Percentiles rank a stretch among this genome's conserved stretches.
Conservation (phyloP, 2,888 invertebrate species). For the Macrophya alboannulata region DNA sequence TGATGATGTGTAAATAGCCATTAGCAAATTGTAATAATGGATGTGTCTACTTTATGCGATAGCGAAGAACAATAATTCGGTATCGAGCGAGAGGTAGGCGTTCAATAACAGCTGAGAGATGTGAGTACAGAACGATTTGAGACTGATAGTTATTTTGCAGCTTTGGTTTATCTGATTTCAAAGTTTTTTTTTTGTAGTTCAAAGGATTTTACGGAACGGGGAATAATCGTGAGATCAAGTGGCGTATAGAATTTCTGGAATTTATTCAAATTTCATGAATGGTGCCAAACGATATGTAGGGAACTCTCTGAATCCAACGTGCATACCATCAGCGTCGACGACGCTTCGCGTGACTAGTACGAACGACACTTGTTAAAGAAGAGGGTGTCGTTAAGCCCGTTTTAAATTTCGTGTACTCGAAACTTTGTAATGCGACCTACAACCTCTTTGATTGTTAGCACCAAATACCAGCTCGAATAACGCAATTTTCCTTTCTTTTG, state of each 20-base stretch:
- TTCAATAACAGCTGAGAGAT: neutral
- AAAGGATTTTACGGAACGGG: neutral
- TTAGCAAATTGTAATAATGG: neutral
- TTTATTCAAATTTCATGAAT: neutral
- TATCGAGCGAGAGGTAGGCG: neutral
- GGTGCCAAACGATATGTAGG: neutral
- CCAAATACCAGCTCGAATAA: neutral
- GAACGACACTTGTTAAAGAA: slow-evolving; percentile 39
- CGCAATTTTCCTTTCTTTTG: slow-evolving; percentile 22
- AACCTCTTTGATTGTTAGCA: slow-evolving; percentile 36
- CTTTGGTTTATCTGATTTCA: neutral
- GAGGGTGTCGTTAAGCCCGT: slow-evolving; percentile 39
- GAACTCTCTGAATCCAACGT: neutral
- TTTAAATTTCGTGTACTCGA: slow-evolving; percentile 20
- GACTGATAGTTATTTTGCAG: neutral
- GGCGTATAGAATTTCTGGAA: neutral
- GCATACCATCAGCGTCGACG: neutral
- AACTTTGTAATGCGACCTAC: slow-evolving; percentile 47
- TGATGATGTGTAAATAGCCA: neutral
- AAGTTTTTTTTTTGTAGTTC: neutral
- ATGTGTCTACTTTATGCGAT: neutral
- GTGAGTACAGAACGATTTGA: neutral
- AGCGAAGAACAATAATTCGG: neutral
- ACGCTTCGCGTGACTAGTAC: slow-evolving; percentile 19
- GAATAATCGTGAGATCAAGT: neutral